Evolutionary conservation across 2,113 vertebrate genomes (phyloP), one percentile per base, ranked within the genome.

Genomic region (Passer montanus): DNA sequence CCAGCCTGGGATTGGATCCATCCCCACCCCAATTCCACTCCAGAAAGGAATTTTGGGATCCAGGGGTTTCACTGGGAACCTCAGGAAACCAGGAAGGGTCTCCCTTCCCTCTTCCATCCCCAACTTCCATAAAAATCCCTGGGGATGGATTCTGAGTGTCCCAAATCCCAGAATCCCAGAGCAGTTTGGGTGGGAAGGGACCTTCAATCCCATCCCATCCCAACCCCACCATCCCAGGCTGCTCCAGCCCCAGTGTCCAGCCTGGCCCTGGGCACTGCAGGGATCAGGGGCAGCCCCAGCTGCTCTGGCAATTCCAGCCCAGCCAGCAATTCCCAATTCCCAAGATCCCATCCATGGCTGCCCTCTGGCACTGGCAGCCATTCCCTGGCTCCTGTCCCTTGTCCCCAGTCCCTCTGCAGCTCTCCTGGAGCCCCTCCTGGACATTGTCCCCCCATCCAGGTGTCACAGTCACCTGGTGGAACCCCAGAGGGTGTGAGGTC

Each of bases 271-370:
- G 84, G 0, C 63, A 44, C 3, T 7, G 17, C 70, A 59, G 72
- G 62, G 53, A 59, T 58, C n/a, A n/a, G n/a, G n/a, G 60, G 19
- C 56, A n/a, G 47, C 47, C 53, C 60, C 27, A 43, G 27, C n/a
- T 37, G 30, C 49, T 53, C 39, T 83, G 78, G 11, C 3, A 43
- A 53, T 78, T 6, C 18, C 47, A 64, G 18, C 49, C 39, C 63
- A 67, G 63, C 0, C 59, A 75, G 8, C 0, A 85, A 76, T 85
- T 41, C 20, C 44, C 15, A 14, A n/a, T 50, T 3, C 16, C 62
- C 70, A 4, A 31, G 0, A 3, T 85, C 24, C 43, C 70, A 67
- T 0, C 52, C 20, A 9, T 0, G 1, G 2, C 70, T 85, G 5
- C 52, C 30, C 70, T 67, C 4, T 64, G 17, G 3, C 59, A 84